These are phyloP conservation scores for Coelopa pilipes DNA, from an alignment of 2,888 invertebrate genomes.

Conservation along the genomic window DNA sequence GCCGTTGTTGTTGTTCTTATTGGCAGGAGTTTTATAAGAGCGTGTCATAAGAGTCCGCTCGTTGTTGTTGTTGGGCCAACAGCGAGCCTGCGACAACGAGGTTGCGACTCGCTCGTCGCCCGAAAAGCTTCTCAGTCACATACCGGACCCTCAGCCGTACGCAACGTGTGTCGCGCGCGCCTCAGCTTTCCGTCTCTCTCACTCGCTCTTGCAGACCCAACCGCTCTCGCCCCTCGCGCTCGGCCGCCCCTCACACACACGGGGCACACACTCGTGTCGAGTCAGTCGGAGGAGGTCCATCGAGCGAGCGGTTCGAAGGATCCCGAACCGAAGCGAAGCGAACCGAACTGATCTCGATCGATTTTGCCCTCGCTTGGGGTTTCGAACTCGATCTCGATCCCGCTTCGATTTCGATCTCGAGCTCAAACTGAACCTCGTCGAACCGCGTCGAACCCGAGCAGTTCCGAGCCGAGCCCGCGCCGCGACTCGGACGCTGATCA, in stretches of 20 bases:
- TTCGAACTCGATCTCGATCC: too few relatives aligned
- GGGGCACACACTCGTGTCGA: neutral
- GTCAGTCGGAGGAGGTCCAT: too few relatives aligned
- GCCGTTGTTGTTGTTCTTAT: neutral
- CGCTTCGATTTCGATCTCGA: too few relatives aligned
- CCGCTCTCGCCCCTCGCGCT: neutral
- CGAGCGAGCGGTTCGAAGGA: too few relatives aligned
- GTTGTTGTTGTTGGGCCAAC: conserved; percentile 22
- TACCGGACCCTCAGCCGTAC: conserved; percentile 62
- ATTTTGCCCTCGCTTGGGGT: too few relatives aligned
- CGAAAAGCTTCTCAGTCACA: conserved; percentile 57
- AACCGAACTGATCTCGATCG: too few relatives aligned
- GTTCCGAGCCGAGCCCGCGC: too few relatives aligned
- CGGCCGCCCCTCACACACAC: neutral
- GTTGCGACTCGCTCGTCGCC: neutral
- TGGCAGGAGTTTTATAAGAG: conserved; percentile 9
- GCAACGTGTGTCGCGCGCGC: conserved; percentile 54
- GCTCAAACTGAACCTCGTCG: too few relatives aligned
- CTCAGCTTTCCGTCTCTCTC: conserved; percentile 37
- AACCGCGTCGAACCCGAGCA: too few relatives aligned
- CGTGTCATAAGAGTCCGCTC: neutral
- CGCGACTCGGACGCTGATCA: too few relatives aligned
- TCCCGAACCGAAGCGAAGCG: too few relatives aligned
- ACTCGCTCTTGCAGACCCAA: too few relatives aligned
- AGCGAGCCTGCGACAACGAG: conserved; percentile 14